Evolutionary conservation across 2,888 invertebrate species (phyloP).

Genomic region (Xanthia icteritia): DNA sequence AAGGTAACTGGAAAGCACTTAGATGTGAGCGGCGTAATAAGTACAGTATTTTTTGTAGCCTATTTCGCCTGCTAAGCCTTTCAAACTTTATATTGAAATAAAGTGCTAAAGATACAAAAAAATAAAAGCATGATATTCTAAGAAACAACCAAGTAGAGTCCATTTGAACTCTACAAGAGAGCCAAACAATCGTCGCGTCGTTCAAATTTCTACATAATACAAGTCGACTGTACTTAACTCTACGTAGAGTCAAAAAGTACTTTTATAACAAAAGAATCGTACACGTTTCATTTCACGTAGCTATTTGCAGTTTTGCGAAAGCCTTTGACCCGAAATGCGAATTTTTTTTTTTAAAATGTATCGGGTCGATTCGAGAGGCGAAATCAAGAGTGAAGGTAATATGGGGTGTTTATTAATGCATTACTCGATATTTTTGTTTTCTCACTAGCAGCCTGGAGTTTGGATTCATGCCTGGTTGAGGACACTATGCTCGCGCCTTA

Average conservation of each 20-base stretch:
- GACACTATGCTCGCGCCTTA: too few relatives aligned
- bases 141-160: slow-evolving; percentile 2
- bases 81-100: background rate
- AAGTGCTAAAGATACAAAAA: slow-evolving; percentile 13
- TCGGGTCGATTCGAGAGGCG: slow-evolving; percentile 61
- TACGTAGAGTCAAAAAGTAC: slow-evolving; percentile 36
- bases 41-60: background rate
- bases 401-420: slow-evolving; percentile 30
- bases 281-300: slow-evolving; percentile 56
- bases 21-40: background rate
- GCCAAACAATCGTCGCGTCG: slow-evolving; percentile 21
- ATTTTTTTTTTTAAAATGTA: slow-evolving; percentile 74
- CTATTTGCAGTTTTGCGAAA: slow-evolving; percentile 57
- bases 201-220: slow-evolving; percentile 29
- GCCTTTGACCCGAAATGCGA: slow-evolving; percentile 69
- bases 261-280: slow-evolving; percentile 59
- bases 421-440: slow-evolving; percentile 19
- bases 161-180: slow-evolving; percentile 34
- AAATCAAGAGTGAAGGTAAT: slow-evolving; percentile 62
- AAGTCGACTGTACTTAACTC: slow-evolving; percentile 31
- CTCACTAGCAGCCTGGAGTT: too few relatives aligned
- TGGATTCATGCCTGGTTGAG: too few relatives aligned
- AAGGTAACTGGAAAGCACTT: background rate
- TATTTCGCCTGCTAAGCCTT: background rate
- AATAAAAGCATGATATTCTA: slow-evolving; percentile 5